phyloP scores from a whole-genome alignment of 2,113 vertebrate species.

The Pelmatolapia mariae region DNA sequence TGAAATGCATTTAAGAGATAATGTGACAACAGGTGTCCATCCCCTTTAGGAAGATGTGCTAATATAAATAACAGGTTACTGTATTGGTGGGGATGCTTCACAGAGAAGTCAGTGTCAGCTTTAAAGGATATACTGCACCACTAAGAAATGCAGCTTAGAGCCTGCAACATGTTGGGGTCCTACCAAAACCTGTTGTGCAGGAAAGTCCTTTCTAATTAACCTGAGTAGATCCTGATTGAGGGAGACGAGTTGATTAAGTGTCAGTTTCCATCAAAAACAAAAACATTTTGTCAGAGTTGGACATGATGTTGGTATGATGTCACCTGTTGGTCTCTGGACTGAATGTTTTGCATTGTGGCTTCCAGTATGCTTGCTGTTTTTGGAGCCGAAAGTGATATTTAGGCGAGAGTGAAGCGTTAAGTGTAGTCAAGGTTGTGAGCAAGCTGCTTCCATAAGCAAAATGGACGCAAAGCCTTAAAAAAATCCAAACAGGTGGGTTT shows the following conservation, averaged over 20 bases:
- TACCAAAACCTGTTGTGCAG: background rate
- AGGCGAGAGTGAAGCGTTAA: background rate
- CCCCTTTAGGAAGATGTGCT: background rate
- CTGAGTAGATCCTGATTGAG: background rate
- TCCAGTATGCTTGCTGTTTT: background rate
- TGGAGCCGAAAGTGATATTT: background rate
- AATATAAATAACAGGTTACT: constrained; percentile 12
- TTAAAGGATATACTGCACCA: background rate
- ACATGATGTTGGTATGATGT: accelerated
- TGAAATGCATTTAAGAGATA: constrained; percentile 30
- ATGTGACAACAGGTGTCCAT: constrained; percentile 44
- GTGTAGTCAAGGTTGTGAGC: background rate
- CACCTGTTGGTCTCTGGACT: background rate
- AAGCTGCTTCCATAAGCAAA: background rate
- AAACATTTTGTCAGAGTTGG: background rate
- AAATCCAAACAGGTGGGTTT: background rate
- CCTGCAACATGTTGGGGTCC: background rate
- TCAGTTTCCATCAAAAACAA: background rate
- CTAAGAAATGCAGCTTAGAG: background rate
- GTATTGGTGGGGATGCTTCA: background rate
- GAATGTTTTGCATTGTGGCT: background rate
- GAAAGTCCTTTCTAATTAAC: background rate
- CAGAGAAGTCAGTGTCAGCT: background rate
- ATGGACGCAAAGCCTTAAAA: background rate
- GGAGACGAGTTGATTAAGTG: background rate